Base-by-base conservation (phyloP, 2,888 invertebrate genomes). In the Dugesia japonica region DNA sequence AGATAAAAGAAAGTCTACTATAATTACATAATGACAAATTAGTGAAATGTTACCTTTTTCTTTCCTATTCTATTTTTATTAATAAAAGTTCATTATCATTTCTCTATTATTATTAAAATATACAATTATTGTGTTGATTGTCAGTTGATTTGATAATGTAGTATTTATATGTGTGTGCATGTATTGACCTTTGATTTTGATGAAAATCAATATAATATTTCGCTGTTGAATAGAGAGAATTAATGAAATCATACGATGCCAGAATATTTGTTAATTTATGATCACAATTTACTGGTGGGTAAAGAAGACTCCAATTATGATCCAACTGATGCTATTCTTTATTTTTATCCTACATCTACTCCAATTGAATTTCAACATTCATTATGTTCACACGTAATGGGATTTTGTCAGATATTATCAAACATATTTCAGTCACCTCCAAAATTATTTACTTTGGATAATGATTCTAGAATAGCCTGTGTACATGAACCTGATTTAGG, bases 191-290 rank as follows among this genome's bases (percentile, higher is more conserved):
- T n/a, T n/a, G n/a, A n/a, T n/a, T n/a, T n/a, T n/a, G n/a, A n/a
- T n/a, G n/a, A n/a, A n/a, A n/a, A n/a, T n/a, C n/a, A n/a, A n/a
- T n/a, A n/a, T n/a, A n/a, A n/a, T n/a, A n/a, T n/a, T n/a, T n/a
- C n/a, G n/a, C n/a, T n/a, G n/a, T n/a, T n/a, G n/a, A n/a, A n/a
- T n/a, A n/a, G n/a, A n/a, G n/a, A n/a, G n/a, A n/a, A n/a, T n/a
- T 42, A 42, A n/a, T n/a, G n/a, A n/a, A n/a, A 42, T 15, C 42
- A 71, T 9, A 71, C 71, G 20, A 74, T 74, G 74, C 13, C 74
- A 33, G 74, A 74, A 38, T 74, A 74, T 42, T 20, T 74, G 33
- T 74, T 74, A 26, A 42, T 74, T n/a, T 74, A 74, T 42, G 42
- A 74, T 20, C 74, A 74, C 20, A 38, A 27, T 7, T 26, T 74